Base-by-base conservation (phyloP, 2,797 vertebrate species). In the Coregonus ussuriensis region DNA sequence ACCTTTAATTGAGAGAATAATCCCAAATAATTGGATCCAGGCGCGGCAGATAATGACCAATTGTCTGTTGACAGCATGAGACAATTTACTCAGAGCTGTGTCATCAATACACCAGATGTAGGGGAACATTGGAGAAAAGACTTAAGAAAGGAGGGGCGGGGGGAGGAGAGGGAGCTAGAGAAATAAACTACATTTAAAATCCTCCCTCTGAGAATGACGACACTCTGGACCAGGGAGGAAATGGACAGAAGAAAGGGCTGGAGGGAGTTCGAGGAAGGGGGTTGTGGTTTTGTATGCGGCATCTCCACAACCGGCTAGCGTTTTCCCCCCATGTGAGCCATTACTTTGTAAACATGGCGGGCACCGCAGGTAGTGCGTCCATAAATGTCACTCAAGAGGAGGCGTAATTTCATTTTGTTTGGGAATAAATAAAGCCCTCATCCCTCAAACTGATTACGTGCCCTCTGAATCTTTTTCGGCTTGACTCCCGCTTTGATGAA, bases 401-500 rank as follows among this genome's bases (percentile, higher is more conserved):
- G 79, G 85, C 83, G 84, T 92, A 89, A 94, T 92, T 92, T 92
- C 83, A 93, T 93, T 93, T 91, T 88, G 90, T 89, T 89, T 21
- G 15, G 88, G 91, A 92, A 93, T 92, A 92, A 93, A 93, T 90
- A 91, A 91, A 90, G 88, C 86, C 75, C 82, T 87, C 74, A 84
- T 89, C 88, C 87, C 89, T 90, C 86, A 90, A 89, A 92, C 88
- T 90, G 89, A 92, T 91, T 92, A 88, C 84, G 82, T 73, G 88
- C 88, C 89, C 86, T 82, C 85, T 81, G 25, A 87, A 91, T 86
- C 92, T 87, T 92, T 91, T 88, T 86, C 78, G 77, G 83, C 85
- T 89, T 81, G 86, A 93, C 90, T 93, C 91, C 83, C 72, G 82
- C 90, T 90, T 88, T 90, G 91, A 94, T 93, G 89, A 93, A 92